Base-by-base conservation (phyloP, 2,113 vertebrate genomes). In the Dicentrarchus labrax region DNA sequence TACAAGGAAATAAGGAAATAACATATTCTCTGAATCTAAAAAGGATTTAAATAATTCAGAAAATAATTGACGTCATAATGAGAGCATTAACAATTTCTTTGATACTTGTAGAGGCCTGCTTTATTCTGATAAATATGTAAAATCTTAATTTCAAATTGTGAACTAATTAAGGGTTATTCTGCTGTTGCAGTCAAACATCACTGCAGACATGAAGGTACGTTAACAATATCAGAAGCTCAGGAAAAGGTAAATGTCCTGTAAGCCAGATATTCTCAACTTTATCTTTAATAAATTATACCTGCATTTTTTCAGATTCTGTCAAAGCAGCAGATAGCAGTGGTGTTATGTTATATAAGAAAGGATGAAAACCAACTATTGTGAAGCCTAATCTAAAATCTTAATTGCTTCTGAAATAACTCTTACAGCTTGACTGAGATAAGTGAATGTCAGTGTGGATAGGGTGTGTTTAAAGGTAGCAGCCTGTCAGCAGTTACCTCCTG, bases 311-410 rank as follows among this genome's bases (percentile, higher is more conserved):
- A 61, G 24, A 77, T 43, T 50, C 51, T 56, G 50, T 85, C 48
- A 70, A 41, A 66, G 51, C 65, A 39, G 43, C 36, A 6, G 24
- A 74, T 76, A 67, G 68, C 12, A 8, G 48, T 4, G 51, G 65
- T 64, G 66, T 51, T 76, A 85, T 82, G 71, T 9, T 0, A 64
- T 73, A n/a, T 57, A 12, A 59, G 59, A 48, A 69, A 66, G 72
- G 45, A 59, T 30, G 71, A 39, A 79, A 72, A 61, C n/a, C 59
- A 54, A 57, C 51, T 45, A 43, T 53, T 74, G 50, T 65, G 22
- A 61, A 36, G n/a, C 12, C 12, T 36, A 41, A 88, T 88, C 83
- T 78, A 4, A 24, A 72, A 86, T 86, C 89, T 82, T 86, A 90
- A 86, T 84, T 84, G 86, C 54, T 39, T 84, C 71, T 78, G 71